Evolutionary conservation across 2,797 vertebrate genomes (phyloP).

Genomic region (Scyliorhinus canicula): DNA sequence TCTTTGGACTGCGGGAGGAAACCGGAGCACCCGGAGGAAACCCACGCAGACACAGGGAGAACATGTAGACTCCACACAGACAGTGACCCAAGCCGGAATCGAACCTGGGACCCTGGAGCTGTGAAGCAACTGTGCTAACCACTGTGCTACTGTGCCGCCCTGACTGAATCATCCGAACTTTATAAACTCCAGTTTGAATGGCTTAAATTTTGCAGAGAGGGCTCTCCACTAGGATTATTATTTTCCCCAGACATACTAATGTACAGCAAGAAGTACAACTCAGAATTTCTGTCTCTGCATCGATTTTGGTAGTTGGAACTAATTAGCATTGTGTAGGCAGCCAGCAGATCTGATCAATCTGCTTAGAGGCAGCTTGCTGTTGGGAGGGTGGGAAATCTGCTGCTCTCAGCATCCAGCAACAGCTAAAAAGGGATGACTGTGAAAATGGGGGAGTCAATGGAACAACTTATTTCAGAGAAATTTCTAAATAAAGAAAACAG

Average conservation of each 20-base stretch:
- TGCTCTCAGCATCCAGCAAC: neutral
- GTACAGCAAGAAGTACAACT: neutral
- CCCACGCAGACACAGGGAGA: no score
- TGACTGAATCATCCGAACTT: neutral
- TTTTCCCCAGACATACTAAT: neutral
- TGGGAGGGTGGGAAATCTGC: neutral
- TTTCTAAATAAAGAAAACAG: neutral
- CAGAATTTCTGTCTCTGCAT: neutral
- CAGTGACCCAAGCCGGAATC: no score
- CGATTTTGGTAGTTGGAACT: neutral
- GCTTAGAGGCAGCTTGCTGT: neutral
- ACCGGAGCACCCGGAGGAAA: no score
- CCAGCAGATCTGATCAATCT: neutral
- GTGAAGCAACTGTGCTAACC: no score
- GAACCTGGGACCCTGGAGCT: no score
- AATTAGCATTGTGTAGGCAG: neutral
- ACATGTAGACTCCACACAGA: no score
- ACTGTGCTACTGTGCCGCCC: no score
- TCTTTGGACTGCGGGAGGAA: no score
- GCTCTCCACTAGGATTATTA: neutral
- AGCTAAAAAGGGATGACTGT: neutral
- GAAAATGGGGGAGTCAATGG: neutral
- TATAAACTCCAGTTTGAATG: neutral
- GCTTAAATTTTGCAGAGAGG: neutral
- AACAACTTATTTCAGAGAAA: neutral